Evolutionary conservation across 2,797 vertebrate species (phyloP).

Genomic region (Sebastes taczanowskii): DNA sequence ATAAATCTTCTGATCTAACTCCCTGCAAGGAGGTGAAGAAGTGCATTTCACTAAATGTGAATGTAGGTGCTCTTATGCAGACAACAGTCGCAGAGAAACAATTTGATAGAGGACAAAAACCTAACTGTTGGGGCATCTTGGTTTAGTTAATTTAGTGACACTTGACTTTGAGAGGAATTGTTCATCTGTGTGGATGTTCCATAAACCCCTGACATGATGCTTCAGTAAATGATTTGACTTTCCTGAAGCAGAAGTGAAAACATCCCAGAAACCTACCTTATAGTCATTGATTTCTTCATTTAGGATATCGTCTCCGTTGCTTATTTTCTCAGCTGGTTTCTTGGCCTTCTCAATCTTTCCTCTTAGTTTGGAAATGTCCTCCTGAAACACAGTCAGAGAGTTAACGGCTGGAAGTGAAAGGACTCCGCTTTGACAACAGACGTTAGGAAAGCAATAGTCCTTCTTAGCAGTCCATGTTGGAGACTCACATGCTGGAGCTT

Average conservation of each 20-base stretch:
- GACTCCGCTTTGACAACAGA: neutral
- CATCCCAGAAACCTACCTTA: constrained; percentile 80
- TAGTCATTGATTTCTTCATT: constrained; percentile 99
- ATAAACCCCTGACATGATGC: neutral
- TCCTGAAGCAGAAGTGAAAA: neutral
- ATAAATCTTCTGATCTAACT: neutral
- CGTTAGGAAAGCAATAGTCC: neutral
- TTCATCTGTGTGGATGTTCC: neutral
- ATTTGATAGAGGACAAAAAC: neutral
- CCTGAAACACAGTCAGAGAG: constrained; percentile 74
- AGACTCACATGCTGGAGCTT: neutral
- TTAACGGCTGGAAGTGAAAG: neutral
- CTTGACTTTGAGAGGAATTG: neutral
- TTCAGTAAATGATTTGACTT: neutral
- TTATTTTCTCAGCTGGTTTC: constrained; percentile 96
- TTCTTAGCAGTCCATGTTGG: too few relatives aligned
- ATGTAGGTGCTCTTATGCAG: neutral
- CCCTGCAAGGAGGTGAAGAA: neutral
- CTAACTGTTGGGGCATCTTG: neutral
- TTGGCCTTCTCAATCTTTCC: constrained; percentile 96
- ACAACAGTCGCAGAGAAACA: neutral
- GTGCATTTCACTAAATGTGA: neutral
- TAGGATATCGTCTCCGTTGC: constrained; percentile 95
- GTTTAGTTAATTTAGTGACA: neutral
- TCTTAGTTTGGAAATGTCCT: constrained; percentile 94